A percentile compares a stretch with the other conserved stretches of the same genome.
Evolutionary conservation across 1,140 invertebrate species (phyloP).

Genomic region (Anastatus disparis): DNA sequence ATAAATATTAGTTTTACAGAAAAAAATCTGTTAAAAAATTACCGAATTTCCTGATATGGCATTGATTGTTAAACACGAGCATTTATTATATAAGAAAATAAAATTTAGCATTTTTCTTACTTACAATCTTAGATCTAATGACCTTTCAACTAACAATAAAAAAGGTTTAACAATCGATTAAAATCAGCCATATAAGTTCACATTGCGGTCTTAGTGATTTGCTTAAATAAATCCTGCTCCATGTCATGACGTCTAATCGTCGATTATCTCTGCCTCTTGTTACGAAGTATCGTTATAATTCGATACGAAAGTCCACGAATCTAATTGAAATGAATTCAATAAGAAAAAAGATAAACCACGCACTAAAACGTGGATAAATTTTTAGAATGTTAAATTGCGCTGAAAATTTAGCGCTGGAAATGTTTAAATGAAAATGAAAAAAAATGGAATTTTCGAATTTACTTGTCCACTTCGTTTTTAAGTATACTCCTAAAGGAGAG

Average conservation of each 20-base stretch:
- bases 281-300: conserved; percentile 42
- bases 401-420: conserved; percentile 25
- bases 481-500: no score
- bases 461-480: not conserved
- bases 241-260: conserved; percentile 48
- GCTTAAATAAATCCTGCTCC: conserved; percentile 49
- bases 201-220: not conserved
- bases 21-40: not conserved
- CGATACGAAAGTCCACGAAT: conserved; percentile 33
- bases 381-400: conserved; percentile 33
- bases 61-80: not conserved
- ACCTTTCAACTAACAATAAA: not conserved
- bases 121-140: not conserved
- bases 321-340: no score
- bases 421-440: conserved; percentile 7
- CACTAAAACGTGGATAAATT: conserved; percentile 24
- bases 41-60: not conserved
- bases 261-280: conserved; percentile 49
- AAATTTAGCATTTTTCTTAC: not conserved
- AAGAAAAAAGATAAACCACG: conserved; percentile 22
- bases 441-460: conserved; percentile 15
- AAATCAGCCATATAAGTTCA: not conserved
- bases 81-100: not conserved
- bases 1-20: not conserved
- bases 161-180: conserved; percentile 13